phyloP scores from a whole-genome alignment of 2,113 vertebrate genomes.

The Myotis lucifugus region DNA sequence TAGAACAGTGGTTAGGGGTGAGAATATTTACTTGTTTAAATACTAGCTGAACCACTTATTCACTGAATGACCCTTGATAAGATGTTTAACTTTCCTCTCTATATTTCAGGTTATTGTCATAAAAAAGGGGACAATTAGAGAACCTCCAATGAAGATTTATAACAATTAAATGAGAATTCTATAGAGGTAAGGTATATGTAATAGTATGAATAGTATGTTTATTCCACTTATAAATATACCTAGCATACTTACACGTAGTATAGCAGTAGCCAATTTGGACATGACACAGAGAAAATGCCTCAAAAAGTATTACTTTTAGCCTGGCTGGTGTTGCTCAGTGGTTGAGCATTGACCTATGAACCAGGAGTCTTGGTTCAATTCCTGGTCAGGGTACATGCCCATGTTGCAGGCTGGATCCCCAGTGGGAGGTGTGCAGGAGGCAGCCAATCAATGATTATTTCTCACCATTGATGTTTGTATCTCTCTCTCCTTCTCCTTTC shows the following conservation, averaged over 20 bases:
- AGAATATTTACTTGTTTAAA: neutral
- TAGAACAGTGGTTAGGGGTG: neutral
- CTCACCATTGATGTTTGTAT: too few species aligned
- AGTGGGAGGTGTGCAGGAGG: too few species aligned
- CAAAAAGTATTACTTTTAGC: neutral
- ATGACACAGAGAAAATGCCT: neutral
- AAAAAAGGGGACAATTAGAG: neutral
- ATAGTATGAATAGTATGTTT: neutral
- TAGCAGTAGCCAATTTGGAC: neutral
- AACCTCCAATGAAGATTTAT: neutral
- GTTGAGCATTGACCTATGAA: too few species aligned
- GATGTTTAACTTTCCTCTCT: neutral
- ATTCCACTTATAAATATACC: neutral
- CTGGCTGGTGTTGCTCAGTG: too few species aligned
- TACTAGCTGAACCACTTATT: neutral
- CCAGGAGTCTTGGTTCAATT: too few species aligned
- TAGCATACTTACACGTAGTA: neutral
- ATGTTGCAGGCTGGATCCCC: too few species aligned
- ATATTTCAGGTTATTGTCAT: neutral
- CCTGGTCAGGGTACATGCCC: too few species aligned
- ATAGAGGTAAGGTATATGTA: neutral
- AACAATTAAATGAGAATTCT: conserved; percentile 4
- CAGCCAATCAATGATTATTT: too few species aligned
- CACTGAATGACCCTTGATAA: neutral
- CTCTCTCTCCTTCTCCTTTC: too few species aligned